These are phyloP conservation scores for Meriones unguiculatus DNA, from an alignment of 2,113 vertebrate species.

Conservation along the genomic window DNA sequence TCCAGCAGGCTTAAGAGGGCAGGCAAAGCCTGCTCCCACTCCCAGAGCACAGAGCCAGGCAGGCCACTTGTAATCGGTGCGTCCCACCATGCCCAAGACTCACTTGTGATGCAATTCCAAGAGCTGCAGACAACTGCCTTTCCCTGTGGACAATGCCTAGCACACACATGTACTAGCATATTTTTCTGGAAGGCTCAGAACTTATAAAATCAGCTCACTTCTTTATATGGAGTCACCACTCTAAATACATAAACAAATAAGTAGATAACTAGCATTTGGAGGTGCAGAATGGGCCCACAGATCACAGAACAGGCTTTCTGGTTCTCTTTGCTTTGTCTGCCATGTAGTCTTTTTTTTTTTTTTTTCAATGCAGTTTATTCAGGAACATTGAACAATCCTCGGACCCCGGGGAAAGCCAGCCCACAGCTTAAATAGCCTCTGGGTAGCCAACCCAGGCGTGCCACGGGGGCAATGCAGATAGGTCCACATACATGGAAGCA, in stretches of 20 bases:
- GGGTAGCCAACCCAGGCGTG: too few relatives aligned
- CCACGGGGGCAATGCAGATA: too few relatives aligned
- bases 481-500: too few relatives aligned
- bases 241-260: not conserved
- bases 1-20: not conserved
- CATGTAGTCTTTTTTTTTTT: not conserved
- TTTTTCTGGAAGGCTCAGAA: not conserved
- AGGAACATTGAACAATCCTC: too few relatives aligned
- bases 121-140: not conserved
- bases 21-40: not conserved
- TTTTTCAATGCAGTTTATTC: too few relatives aligned
- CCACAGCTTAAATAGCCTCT: too few relatives aligned
- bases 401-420: too few relatives aligned
- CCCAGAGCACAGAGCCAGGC: not conserved
- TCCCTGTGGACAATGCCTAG: not conserved
- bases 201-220: not conserved
- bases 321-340: not conserved
- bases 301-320: not conserved
- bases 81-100: not conserved
- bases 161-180: rapidly evolving
- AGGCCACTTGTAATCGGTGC: not conserved
- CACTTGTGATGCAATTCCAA: too few relatives aligned
- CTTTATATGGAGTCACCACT: not conserved
- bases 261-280: not conserved
- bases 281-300: not conserved